Conservation (phyloP, 2,113 vertebrate genomes). For the Colinus virginianus region DNA sequence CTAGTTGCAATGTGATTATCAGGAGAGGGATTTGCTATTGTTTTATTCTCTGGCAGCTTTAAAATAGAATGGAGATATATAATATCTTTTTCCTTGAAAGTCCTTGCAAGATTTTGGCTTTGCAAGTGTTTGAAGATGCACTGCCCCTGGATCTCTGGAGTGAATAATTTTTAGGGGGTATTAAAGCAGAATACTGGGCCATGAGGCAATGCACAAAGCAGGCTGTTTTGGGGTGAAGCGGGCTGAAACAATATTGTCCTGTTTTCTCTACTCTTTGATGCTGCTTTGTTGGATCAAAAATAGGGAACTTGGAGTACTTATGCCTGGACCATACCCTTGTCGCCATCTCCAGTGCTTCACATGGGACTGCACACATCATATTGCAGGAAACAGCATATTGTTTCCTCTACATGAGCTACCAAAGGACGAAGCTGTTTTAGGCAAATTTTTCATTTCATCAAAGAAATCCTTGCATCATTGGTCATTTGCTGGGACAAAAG, state of each 20-base stretch:
- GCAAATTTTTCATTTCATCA: slow-evolving; percentile 14
- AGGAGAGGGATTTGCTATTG: neutral
- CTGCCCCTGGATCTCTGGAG: slow-evolving; percentile 15
- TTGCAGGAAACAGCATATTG: neutral
- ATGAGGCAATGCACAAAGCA: slow-evolving; percentile 13
- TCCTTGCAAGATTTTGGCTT: neutral
- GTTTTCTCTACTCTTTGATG: neutral
- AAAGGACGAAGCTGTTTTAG: neutral
- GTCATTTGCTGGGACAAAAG: slow-evolving; percentile 7
- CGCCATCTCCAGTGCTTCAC: neutral
- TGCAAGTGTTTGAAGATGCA: neutral
- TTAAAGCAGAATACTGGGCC: neutral
- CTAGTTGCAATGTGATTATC: neutral
- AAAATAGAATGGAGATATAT: slow-evolving; percentile 42
- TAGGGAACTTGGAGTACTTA: neutral
- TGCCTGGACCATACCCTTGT: neutral
- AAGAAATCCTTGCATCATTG: neutral
- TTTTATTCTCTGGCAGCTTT: slow-evolving; percentile 37
- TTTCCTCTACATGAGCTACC: neutral
- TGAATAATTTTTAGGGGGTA: neutral
- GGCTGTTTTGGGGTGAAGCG: slow-evolving; percentile 29
- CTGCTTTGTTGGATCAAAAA: neutral
- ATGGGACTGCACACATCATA: rapidly evolving
- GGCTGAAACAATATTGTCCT: neutral
- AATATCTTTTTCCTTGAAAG: neutral